Base-by-base conservation (phyloP, 2,797 vertebrate genomes). In the Halcyon badia region DNA sequence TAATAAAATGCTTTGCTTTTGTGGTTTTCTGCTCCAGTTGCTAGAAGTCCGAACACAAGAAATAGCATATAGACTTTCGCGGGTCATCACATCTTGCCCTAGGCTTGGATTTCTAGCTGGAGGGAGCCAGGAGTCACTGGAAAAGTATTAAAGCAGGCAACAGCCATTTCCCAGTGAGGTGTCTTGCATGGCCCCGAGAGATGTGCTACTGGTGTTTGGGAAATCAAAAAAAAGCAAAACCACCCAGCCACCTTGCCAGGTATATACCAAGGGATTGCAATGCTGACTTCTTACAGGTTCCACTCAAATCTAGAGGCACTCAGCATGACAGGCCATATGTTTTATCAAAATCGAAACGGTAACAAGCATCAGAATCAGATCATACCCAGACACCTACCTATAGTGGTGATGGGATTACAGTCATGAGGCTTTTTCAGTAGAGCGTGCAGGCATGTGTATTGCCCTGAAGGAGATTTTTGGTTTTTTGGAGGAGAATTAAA, bases 11-110 rank as follows among this genome's bases (percentile, higher is more conserved):
- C 56, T 72, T 70, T 82, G 58, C 66, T 91, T 87, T 94, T 87
- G 52, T 54, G 65, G 49, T 83, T 88, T 94, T 86, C 87, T 92
- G 39, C 49, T 94, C 69, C 64, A 57, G 52, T 93, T 96, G 70
- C 52, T 87, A 48, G 58, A 91, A 96, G 77, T 83, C 49, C n/a
- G 60, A 83, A 78, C 58, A 52, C 10, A 64, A 95, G 41, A 90
- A 64, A 49, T n/a, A 65, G 28, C 52, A 49, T 48, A 42, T 7
- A 56, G 57, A 49, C 25, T 35, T 54, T 12, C 52, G 60, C 48
- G n/a, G 31, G 14, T 68, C 51, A 66, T 86, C 4, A 1, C 68
- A 52, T 71, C 71, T 87, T 87, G 42, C 39, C 35, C n/a, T 68
- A 35, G 17, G 30, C 80, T 83, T 72, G 65, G 12, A 41, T 89